A percentile compares a stretch with the other conserved stretches of the same genome.
Conservation (phyloP, 2,797 vertebrate genomes). For the Ptychadena robeensis region DNA sequence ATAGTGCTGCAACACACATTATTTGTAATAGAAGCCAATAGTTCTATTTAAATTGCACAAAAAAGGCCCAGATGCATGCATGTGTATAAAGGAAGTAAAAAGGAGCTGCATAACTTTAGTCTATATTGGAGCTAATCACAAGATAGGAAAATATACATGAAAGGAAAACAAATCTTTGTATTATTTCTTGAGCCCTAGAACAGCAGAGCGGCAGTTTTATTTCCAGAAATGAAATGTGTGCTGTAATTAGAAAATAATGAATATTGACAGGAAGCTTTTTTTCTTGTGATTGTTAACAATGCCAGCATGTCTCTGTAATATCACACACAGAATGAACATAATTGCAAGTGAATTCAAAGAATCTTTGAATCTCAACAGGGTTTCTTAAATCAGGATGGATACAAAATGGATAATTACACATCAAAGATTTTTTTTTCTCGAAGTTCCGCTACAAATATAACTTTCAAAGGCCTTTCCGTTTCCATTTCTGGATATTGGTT, state of each 20-base stretch:
- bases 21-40: too few species aligned
- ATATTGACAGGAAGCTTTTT: conserved; percentile 47
- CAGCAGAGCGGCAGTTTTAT: background rate
- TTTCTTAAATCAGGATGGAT: conserved; percentile 30
- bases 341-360: conserved; percentile 47
- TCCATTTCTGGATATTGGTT: conserved; percentile 15
- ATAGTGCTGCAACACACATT: too few species aligned
- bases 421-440: conserved; percentile 21
- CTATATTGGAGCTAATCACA: too few species aligned
- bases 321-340: conserved; percentile 36
- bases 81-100: too few species aligned
- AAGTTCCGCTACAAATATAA: conserved; percentile 3
- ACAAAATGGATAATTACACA: conserved; percentile 54
- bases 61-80: too few species aligned
- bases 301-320: conserved; percentile 43
- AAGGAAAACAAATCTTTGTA: background rate
- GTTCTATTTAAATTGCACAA: too few species aligned
- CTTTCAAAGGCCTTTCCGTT: conserved; percentile 10
- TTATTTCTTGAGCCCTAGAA: background rate
- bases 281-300: conserved; percentile 44
- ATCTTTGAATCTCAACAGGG: conserved; percentile 33
- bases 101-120: too few species aligned
- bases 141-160: too few species aligned
- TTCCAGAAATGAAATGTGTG: conserved; percentile 34
- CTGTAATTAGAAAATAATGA: conserved; percentile 38